These are phyloP conservation scores for Coturnix japonica DNA, from an alignment of 2,113 vertebrate genomes.

Conservation along the genomic window DNA sequence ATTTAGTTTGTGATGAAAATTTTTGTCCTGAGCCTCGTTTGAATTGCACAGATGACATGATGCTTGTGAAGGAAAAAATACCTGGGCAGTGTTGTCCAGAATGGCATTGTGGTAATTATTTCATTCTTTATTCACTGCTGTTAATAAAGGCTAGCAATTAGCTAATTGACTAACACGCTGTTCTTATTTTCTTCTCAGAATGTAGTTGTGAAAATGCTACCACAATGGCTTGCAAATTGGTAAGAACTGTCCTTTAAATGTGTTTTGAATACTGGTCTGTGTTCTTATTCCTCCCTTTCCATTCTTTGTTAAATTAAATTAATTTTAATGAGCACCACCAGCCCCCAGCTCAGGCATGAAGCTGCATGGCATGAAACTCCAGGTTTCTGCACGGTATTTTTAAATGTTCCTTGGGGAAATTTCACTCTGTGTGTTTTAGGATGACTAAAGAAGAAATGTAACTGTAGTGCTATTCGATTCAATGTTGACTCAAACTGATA, in stretches of 20 bases:
- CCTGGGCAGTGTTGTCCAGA: slow-evolving; percentile 89
- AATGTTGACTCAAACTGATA: not conserved
- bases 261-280: not conserved
- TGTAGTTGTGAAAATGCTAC: slow-evolving; percentile 89
- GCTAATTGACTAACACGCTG: not conserved
- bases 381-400: not conserved
- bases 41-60: slow-evolving; percentile 85
- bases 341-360: not conserved
- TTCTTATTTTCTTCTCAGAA: slow-evolving; percentile 78
- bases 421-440: not conserved
- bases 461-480: not conserved
- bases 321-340: not conserved
- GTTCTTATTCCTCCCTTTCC: not conserved
- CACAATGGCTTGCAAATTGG: slow-evolving; percentile 85
- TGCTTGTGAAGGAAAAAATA: slow-evolving; percentile 80
- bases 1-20: slow-evolving; percentile 90
- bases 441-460: not conserved
- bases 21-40: slow-evolving; percentile 83
- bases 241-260: slow-evolving; percentile 76
- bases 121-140: slow-evolving; percentile 8
- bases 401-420: not conserved
- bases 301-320: not conserved
- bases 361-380: not conserved
- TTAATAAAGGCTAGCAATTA: not conserved
- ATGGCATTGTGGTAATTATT: slow-evolving; percentile 88